Conservation (phyloP, 2,113 vertebrate species). For the Phylloscopus trochiloides region DNA sequence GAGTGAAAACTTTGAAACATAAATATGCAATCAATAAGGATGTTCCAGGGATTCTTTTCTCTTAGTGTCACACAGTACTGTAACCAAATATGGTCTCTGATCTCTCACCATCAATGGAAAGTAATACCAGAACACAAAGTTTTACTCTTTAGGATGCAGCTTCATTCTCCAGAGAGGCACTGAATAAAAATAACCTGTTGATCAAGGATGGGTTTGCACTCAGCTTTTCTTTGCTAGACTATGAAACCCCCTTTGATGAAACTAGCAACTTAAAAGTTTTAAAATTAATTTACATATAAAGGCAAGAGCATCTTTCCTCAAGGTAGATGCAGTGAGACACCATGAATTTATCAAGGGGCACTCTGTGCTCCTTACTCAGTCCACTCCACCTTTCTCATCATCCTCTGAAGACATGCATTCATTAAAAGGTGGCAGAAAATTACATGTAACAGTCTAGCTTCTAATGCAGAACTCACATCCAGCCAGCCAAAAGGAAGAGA, state of each 20-base stretch:
- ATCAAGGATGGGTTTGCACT: not conserved
- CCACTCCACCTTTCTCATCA: not conserved
- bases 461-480: not conserved
- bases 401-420: not conserved
- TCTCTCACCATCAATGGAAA: not conserved
- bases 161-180: not conserved
- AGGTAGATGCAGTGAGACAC: not conserved
- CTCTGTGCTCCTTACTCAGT: not conserved
- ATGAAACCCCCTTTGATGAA: not conserved
- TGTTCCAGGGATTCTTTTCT: not conserved
- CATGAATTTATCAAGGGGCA: not conserved
- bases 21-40: not conserved
- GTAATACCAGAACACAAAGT: not conserved
- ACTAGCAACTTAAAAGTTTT: not conserved
- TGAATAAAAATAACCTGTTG: not conserved
- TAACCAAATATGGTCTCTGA: not conserved
- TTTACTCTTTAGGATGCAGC: not conserved
- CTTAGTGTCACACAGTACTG: not conserved
- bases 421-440: not conserved
- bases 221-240: not conserved
- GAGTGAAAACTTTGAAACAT: not conserved
- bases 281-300: not conserved
- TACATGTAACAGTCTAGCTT: not conserved
- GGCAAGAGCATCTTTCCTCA: not conserved
- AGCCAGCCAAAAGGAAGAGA: not conserved